phyloP scores from a whole-genome alignment of 2,888 invertebrate species.

The Augiades crinisus region DNA sequence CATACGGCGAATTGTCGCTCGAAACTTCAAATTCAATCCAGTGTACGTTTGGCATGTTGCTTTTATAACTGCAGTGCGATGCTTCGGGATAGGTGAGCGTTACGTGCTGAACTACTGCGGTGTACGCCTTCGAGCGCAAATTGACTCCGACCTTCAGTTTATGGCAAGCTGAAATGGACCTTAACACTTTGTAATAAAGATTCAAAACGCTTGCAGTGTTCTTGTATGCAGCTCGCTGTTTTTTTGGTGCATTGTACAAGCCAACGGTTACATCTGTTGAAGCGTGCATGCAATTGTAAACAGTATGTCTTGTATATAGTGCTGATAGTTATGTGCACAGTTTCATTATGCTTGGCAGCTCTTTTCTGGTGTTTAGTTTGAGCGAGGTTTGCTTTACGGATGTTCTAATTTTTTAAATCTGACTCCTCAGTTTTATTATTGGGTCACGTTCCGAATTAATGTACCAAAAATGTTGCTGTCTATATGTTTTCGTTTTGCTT shows the following conservation, averaged over 20 bases:
- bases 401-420: conserved; percentile 25
- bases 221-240: neutral
- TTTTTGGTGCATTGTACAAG: conserved; percentile 2
- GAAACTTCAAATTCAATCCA: conserved; percentile 25
- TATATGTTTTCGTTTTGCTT: neutral
- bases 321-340: conserved; percentile 26
- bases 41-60: conserved; percentile 27
- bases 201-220: neutral
- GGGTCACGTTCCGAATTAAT: conserved; percentile 22
- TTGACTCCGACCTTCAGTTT: neutral
- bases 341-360: conserved; percentile 25
- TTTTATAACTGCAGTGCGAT: conserved; percentile 34
- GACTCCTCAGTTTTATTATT: conserved; percentile 19
- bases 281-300: conserved; percentile 31
- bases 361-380: conserved; percentile 24
- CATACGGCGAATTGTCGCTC: conserved; percentile 18
- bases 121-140: conserved; percentile 10
- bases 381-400: conserved; percentile 14
- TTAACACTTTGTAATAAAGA: neutral
- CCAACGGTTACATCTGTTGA: conserved; percentile 28
- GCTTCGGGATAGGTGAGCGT: conserved; percentile 32
- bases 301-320: conserved; percentile 27
- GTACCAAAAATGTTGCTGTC: conserved; percentile 4
- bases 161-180: neutral
- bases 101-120: conserved; percentile 38